These are phyloP conservation scores for Harlomillsia oculata DNA, from an alignment of 1,140 invertebrate genomes.

Conservation along the genomic window DNA sequence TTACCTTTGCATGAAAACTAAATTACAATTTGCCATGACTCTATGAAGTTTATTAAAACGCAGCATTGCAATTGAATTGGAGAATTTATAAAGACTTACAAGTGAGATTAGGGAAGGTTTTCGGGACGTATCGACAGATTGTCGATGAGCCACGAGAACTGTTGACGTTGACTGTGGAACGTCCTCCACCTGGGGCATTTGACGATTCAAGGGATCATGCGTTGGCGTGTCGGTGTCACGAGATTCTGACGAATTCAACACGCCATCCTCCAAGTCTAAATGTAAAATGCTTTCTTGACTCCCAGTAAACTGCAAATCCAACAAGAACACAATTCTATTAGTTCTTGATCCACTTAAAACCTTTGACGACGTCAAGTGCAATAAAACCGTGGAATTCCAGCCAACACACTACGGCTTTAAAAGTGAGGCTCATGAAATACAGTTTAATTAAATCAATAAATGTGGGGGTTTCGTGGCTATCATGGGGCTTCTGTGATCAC, in stretches of 20 bases:
- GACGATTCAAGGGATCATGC: conserved; percentile 3
- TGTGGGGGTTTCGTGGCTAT: not conserved
- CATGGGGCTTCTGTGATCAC: no score
- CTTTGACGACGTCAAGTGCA: not conserved
- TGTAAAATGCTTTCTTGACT: conserved; percentile 69
- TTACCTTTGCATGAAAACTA: not conserved
- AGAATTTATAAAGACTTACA: conserved; percentile 13
- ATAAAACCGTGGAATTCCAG: not conserved
- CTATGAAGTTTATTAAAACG: no score
- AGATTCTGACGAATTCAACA: conserved; percentile 30
- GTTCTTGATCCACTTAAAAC: not conserved
- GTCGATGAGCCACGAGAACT: not conserved
- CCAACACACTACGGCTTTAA: not conserved
- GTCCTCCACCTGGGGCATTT: conserved; percentile 9
- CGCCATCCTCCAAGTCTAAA: conserved; percentile 51
- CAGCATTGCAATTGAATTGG: no score
- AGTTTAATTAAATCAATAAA: not conserved
- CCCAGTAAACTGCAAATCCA: conserved; percentile 53
- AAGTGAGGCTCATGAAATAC: no score
- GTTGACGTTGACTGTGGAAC: conserved; percentile 2
- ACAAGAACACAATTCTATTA: no score
- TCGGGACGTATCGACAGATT: not conserved
- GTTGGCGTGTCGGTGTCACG: conserved; percentile 27
- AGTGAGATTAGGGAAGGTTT: conserved; percentile 26
- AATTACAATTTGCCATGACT: not conserved